Evolutionary conservation across 37 sponge, comb jelly and placozoan genomes (phyloP), one percentile per base, ranked within the genome.

Genomic region (Bolinopsis microptera): DNA sequence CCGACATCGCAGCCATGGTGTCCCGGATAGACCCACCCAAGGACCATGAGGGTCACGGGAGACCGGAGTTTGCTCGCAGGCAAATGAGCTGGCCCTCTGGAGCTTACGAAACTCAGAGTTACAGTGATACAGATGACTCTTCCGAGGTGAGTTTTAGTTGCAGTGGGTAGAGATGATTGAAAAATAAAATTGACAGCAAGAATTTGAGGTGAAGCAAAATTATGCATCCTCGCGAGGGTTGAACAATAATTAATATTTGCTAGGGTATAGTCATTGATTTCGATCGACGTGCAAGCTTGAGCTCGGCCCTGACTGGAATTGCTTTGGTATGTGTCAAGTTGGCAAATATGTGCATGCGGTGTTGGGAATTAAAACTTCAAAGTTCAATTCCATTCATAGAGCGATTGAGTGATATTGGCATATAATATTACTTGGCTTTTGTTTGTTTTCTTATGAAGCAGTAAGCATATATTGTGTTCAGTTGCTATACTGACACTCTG

Each of bases 1-100:
- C 94, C 26, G 92, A 94, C 76, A 37, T 94, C 8, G 94, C 94
- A 35, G 94, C 83, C 39, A 38, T 94, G 39, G 94, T 88, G 2
- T 76, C 82, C 40, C 69, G 92, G 13, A 94, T 94, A 28, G 94
- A 93, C 18, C 94, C 94, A 40, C 94, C 94, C 5, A 68, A 40
- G 25, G 70, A n/a, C 31, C 2, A 5, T 8, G 61, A 48, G 61
- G 61, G 61, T 18, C 61, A 48, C 13, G 61, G 61, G 61, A 48
- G 61, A 48, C 75, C 75, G 3, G 31, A n/a, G 31, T 28, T 30
- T 30, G 31, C 75, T 28, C 75, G 75, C 31, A 5, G 75, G 31
- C 75, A 72, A 24, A n/a, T 72, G 31, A 72, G 75, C 31, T 72
- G 75, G 75, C 75, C 75, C 5, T 72, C 75, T 28, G 75, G 31